Evolutionary conservation across 2,797 vertebrate species (phyloP), one percentile per base, ranked within the genome.

Genomic region (Xerus rutilus): DNA sequence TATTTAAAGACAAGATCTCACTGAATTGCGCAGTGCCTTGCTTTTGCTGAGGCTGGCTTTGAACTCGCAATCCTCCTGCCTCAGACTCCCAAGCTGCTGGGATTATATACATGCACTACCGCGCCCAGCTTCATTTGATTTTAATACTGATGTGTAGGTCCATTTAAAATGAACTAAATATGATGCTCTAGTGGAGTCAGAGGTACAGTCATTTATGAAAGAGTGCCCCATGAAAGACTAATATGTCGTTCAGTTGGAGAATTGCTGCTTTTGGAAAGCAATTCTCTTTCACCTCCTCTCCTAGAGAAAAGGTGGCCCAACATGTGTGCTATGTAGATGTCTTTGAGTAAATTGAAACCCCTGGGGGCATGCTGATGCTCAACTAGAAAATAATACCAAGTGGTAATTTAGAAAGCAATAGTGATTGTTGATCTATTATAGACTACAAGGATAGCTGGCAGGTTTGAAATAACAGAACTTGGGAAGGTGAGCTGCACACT

Each of bases 401-500:
- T 9, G 17, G 45, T 89, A 87, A 96, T 74, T 76, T 77, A 65
- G 85, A 93, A 52, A 87, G 32, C 11, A 6, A 3, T 7, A 67
- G 39, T 86, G 20, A 64, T 70, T 39, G 8, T 49, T 93, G 74
- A 67, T 77, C 90, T 91, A 43, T 14, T 78, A 32, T 47, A 32
- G 52, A 45, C 57, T 84, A 47, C 64, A 59, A 84, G 67, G 30
- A 87, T 72, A 93, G 74, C 45, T 84, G 83, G 86, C 43, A 69
- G 83, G 82, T 90, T 88, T 95, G 83, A 96, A 96, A 95, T 93
- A 91, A 73, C 94, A 92, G 81, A 93, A 93, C 81, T 62, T 5
- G 4, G 57, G 45, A 82, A 95, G 79, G 18, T 49, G 25, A 82
- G 5, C 10, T 45, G 74, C 52, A 73, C 28, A 15, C 45, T 83